These are phyloP conservation scores for Tauraco erythrolophus DNA, from an alignment of 2,113 vertebrate species.

Conservation along the genomic window DNA sequence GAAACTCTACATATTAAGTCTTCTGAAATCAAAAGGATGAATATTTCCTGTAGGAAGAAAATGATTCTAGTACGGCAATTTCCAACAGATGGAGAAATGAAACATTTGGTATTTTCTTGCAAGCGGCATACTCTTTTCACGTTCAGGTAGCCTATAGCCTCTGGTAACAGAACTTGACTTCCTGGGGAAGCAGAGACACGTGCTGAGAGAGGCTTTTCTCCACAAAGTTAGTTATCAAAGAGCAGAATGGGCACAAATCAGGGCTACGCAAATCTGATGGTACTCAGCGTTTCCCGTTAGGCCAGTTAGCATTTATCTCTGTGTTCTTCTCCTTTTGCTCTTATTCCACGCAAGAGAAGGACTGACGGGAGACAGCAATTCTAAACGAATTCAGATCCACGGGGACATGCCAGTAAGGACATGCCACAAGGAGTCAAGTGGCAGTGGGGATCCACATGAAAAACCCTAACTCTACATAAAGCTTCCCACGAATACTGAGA, in stretches of 20 bases:
- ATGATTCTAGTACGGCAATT: background rate
- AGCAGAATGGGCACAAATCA: background rate
- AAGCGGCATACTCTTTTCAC: background rate
- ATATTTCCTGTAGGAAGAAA: background rate
- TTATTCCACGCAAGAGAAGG: background rate
- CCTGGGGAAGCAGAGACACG: background rate
- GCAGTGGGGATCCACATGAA: background rate
- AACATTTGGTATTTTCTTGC: conserved; percentile 15
- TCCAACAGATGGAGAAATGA: conserved; percentile 39
- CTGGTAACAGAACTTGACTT: background rate
- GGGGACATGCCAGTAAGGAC: background rate
- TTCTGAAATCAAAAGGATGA: conserved; percentile 13
- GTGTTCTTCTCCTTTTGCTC: background rate
- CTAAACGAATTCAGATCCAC: background rate
- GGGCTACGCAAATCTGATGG: background rate
- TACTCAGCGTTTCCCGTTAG: background rate
- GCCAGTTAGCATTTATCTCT: background rate
- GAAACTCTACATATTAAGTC: background rate
- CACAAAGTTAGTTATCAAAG: background rate
- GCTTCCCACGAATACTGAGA: background rate
- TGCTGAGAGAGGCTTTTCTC: background rate
- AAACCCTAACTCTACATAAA: background rate
- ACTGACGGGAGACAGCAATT: background rate
- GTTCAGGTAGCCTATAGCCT: background rate
- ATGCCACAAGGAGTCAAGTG: background rate